Conservation (phyloP, 64 coral and sea anemone genomes). For the Orbicella faveolata region DNA sequence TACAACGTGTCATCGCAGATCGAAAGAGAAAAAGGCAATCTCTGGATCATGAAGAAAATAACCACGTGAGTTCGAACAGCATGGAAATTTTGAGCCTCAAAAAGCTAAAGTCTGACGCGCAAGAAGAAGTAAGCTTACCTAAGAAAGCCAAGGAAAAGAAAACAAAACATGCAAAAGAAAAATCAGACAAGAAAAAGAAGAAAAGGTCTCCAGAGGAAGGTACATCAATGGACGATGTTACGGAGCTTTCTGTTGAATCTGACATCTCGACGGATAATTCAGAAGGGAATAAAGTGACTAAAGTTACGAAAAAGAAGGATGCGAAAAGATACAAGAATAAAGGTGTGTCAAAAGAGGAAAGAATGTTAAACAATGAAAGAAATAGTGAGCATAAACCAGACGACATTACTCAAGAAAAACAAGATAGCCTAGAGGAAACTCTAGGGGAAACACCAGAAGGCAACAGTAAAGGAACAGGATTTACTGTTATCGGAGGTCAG, state of each 20-base stretch:
- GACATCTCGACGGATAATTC: neutral
- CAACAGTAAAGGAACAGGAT: constrained; percentile 41
- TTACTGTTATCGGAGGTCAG: constrained; percentile 87
- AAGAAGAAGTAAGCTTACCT: neutral
- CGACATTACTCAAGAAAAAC: neutral
- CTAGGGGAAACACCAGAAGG: neutral
- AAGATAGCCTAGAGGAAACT: neutral
- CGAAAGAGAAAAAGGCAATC: constrained; percentile 48
- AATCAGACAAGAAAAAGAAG: neutral
- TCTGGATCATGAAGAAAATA: neutral
- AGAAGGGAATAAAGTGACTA: neutral
- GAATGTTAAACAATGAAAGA: neutral
- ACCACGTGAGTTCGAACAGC: neutral
- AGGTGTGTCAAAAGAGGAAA: neutral
- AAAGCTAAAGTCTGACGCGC: neutral
- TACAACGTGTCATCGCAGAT: constrained; percentile 54
- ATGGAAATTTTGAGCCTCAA: neutral
- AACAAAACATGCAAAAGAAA: neutral
- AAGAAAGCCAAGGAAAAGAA: constrained; percentile 20
- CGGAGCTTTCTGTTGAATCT: neutral
- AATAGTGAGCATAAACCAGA: neutral
- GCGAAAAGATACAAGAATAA: neutral
- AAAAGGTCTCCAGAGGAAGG: neutral
- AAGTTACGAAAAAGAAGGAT: constrained; percentile 3
- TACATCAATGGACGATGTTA: neutral